Conservation (phyloP, 2,113 vertebrate genomes). For the Nanorana parkeri region DNA sequence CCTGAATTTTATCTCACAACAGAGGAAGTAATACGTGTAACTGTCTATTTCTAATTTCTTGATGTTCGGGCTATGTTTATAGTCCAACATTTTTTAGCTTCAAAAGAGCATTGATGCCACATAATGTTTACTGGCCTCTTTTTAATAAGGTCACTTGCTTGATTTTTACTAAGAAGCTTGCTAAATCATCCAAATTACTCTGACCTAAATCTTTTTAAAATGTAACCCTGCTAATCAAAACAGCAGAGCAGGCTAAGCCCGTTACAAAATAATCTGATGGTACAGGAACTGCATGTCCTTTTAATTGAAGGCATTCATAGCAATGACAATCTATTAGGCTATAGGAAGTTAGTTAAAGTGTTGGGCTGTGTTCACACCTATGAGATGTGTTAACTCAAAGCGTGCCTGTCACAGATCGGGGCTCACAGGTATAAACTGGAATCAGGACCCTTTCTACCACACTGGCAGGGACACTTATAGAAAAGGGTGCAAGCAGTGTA, state of each 20-base stretch:
- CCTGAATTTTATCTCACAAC: too few relatives aligned
- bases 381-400: too few relatives aligned
- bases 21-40: too few relatives aligned
- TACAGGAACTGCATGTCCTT: too few relatives aligned
- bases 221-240: not conserved
- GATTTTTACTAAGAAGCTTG: not conserved
- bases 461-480: too few relatives aligned
- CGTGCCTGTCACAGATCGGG: too few relatives aligned
- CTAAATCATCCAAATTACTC: not conserved
- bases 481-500: too few relatives aligned
- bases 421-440: too few relatives aligned
- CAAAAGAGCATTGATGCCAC: not conserved
- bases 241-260: not conserved
- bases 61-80: not conserved
- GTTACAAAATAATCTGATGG: conserved; percentile 3
- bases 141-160: not conserved
- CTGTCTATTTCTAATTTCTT: not conserved
- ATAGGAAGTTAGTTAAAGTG: too few relatives aligned
- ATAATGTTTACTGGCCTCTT: not conserved
- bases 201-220: conserved; percentile 9
- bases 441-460: too few relatives aligned
- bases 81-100: not conserved
- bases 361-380: too few relatives aligned
- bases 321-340: not conserved
- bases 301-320: not conserved